Conservation (phyloP, 2,888 invertebrate genomes). For the Ormyrus rosae region DNA sequence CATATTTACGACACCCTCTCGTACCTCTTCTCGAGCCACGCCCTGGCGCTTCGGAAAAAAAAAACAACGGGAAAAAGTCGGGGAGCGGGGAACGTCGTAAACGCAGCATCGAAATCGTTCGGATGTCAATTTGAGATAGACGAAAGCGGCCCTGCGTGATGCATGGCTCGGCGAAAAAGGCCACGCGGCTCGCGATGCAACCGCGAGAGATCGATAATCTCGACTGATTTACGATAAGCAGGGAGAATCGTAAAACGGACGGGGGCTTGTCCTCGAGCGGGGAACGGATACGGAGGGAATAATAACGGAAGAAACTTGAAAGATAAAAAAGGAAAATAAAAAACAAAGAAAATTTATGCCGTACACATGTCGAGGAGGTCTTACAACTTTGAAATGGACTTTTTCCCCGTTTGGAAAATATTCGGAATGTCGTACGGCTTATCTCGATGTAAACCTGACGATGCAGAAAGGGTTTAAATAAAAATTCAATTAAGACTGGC, state of each 20-base stretch:
- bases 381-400: not conserved
- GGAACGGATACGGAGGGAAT: not conserved
- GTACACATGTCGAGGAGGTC: not conserved
- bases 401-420: not conserved
- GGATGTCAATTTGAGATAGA: slow-evolving; percentile 45
- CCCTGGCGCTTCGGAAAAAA: no score
- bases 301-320: not conserved
- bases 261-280: slow-evolving; percentile 9
- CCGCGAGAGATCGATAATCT: slow-evolving; percentile 51
- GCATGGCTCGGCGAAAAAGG: not conserved
- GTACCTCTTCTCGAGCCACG: no score
- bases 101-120: slow-evolving; percentile 37
- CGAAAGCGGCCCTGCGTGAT: not conserved
- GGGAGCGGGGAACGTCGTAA: slow-evolving; percentile 15
- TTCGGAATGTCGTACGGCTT: no score
- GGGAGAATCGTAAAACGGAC: slow-evolving; percentile 33
- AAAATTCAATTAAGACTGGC: no score
- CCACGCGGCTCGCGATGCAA: not conserved
- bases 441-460: no score
- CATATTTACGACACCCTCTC: no score
- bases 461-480: no score
- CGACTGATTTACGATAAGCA: slow-evolving; percentile 50
- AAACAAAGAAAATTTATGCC: no score
- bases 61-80: no score
- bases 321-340: not conserved